phyloP scores from a whole-genome alignment of 37 sponge, comb jelly and placozoan species.

The Theonella swinhoei region DNA sequence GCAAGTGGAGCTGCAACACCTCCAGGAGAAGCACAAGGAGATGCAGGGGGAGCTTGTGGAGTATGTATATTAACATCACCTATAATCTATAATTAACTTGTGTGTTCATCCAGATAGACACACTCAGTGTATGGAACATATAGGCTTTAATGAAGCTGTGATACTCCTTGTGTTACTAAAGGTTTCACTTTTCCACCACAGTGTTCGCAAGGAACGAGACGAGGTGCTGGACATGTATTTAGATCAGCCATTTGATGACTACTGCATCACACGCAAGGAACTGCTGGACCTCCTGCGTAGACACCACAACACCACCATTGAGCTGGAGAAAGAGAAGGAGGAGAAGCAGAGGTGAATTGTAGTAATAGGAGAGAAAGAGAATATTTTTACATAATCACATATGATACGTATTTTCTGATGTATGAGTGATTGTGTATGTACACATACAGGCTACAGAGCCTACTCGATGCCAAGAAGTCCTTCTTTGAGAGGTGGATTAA shows the following conservation, averaged over 20 bases:
- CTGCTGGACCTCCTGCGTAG: slow-evolving; percentile 42
- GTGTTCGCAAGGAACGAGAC: slow-evolving; percentile 60
- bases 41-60: slow-evolving; percentile 41
- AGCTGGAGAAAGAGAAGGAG: slow-evolving; percentile 50
- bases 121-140: no score
- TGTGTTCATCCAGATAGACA: no score
- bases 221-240: slow-evolving; percentile 56
- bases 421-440: neutral
- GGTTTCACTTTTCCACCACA: neutral
- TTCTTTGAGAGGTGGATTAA: slow-evolving; percentile 40
- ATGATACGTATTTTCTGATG: neutral
- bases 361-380: neutral
- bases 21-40: slow-evolving; percentile 25
- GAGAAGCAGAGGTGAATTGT: slow-evolving; percentile 35
- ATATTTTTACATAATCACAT: neutral
- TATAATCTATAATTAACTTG: no score
- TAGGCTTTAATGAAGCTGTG: no score
- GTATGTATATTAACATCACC: no score
- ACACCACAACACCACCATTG: slow-evolving; percentile 49
- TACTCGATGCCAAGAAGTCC: slow-evolving; percentile 34
- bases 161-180: no score
- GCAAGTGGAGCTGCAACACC: slow-evolving; percentile 32
- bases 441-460: slow-evolving; percentile 27
- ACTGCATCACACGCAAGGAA: slow-evolving; percentile 71
- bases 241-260: slow-evolving; percentile 71